Evolutionary conservation across 2,113 vertebrate genomes (phyloP), one percentile per base, ranked within the genome.

Genomic region (Candoia aspera): DNA sequence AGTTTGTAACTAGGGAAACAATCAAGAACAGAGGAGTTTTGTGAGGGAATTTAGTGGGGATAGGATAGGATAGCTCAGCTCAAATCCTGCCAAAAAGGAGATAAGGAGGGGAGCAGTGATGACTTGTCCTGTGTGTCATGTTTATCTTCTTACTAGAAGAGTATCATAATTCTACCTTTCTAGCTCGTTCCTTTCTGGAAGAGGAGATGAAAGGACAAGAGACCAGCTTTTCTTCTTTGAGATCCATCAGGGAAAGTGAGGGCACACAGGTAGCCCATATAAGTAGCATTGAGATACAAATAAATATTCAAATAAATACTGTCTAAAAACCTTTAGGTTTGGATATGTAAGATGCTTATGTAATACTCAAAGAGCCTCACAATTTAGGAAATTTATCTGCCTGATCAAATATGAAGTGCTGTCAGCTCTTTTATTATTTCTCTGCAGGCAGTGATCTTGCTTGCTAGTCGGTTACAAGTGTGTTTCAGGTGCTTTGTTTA

Each of bases 401-500:
- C 60, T 89, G n/a, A 26, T 84, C 11, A 95, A 29, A 37, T 93
- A 87, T 55, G 92, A 58, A 19, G 88, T 88, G 84, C 92, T 26
- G 46, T 24, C 33, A 33, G 13, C 12, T 68, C 26, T 59, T n/a
- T 93, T 53, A 1, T 59, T 93, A 54, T 68, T 95, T 83, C 86
- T 94, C 21, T 93, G 93, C 55, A 93, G 73, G 73, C 73, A 79
- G 33, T 2, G 83, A 92, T 87, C 59, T 90, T 91, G 79, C 23
- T 95, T 73, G 91, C 59, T 89, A 68, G 53, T 94, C 94, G 17
- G 68, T 37, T 37, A 29, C 83, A 86, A 90, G 93, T 93, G 58
- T 54, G 42, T 86, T 24, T 89, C 12, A 88, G 29, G 53, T 58
- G 92, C 93, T 83, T 95, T 95, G 68, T 95, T 86, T 87, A 73